phyloP scores from a whole-genome alignment of 1,140 invertebrate genomes.

The Temnothorax curvispinosus region DNA sequence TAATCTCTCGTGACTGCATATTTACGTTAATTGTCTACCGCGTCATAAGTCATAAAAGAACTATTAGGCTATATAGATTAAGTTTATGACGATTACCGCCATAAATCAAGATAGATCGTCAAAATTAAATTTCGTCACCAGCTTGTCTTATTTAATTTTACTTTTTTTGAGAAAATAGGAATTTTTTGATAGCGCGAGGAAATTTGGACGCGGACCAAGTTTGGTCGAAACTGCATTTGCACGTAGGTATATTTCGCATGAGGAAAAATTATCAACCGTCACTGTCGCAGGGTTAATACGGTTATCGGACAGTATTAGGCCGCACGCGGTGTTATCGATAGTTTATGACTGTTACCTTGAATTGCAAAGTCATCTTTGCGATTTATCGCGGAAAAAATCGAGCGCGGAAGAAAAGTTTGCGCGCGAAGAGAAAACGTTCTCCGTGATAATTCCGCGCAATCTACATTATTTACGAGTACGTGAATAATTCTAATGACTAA shows the following conservation, averaged over 20 bases:
- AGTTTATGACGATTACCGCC: neutral
- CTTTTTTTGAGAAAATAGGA: neutral
- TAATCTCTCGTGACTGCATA: neutral
- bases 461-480: conserved; percentile 2
- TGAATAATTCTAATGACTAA: conserved; percentile 54
- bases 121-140: neutral
- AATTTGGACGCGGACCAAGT: neutral
- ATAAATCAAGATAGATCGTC: neutral
- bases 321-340: neutral
- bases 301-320: conserved; percentile 3
- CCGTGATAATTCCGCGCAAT: neutral
- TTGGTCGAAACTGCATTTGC: neutral
- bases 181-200: neutral
- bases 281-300: neutral
- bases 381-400: neutral
- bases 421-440: neutral
- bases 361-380: neutral
- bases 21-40: neutral
- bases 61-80: neutral
- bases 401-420: neutral
- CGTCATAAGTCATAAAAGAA: too few species aligned
- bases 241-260: neutral
- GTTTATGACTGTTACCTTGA: neutral
- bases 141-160: neutral
- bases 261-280: neutral